Evolutionary conservation across 2,113 vertebrate species (phyloP).

Genomic region (Rhinolophus sinicus): DNA sequence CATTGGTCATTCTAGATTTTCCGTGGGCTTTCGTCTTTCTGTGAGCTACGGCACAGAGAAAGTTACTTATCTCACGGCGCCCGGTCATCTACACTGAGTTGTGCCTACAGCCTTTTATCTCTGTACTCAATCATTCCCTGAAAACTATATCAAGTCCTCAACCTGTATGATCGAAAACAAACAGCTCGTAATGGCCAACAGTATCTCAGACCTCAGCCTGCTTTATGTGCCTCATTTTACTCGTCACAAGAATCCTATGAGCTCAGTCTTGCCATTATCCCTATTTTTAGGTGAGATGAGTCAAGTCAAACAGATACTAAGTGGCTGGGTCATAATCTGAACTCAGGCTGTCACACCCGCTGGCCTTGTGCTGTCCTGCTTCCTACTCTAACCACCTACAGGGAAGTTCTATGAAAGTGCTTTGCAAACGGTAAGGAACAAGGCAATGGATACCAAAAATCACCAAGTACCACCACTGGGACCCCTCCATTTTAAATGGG

Average conservation of each 20-base stretch:
- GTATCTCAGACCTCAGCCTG: neutral
- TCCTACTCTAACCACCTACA: neutral
- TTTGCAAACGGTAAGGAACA: neutral
- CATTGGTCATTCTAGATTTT: neutral
- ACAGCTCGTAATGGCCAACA: neutral
- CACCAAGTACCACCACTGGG: neutral
- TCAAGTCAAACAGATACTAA: neutral
- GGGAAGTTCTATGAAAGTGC: neutral
- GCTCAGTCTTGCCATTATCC: neutral
- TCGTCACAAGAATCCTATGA: neutral
- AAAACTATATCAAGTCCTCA: slow-evolving; percentile 14
- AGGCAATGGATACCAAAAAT: neutral
- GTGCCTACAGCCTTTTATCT: neutral
- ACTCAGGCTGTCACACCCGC: neutral
- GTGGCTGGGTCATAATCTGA: neutral
- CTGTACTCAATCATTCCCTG: neutral
- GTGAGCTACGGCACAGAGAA: slow-evolving; percentile 51
- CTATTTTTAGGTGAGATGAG: neutral
- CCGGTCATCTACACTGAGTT: neutral
- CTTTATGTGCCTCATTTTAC: neutral
- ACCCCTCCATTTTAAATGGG: neutral
- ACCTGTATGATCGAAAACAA: neutral
- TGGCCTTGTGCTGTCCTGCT: neutral
- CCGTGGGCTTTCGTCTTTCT: neutral
- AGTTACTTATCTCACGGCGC: neutral